Evolutionary conservation across 2,888 invertebrate genomes (phyloP).

Genomic region (Pycnomerus fuliginosus): DNA sequence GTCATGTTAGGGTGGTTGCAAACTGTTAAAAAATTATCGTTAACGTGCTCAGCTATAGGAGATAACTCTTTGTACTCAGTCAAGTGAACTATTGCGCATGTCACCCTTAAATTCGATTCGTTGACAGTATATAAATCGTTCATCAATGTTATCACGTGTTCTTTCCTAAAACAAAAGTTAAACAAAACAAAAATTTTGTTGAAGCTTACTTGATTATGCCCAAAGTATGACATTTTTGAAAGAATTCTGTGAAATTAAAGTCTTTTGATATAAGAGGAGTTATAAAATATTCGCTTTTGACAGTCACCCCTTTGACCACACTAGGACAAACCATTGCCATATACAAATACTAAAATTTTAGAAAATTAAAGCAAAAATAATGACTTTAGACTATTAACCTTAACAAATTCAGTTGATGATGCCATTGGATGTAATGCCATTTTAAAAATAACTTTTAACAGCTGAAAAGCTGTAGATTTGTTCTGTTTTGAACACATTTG

Average conservation of each 20-base stretch:
- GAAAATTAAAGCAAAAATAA: conserved; percentile 5
- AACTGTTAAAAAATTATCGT: conserved; percentile 12
- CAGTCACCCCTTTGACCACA: conserved; percentile 10
- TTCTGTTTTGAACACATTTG: conserved; percentile 4
- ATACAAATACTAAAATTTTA: conserved; percentile 13
- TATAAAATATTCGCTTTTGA: conserved; percentile 9
- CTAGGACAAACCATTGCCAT: conserved; percentile 13
- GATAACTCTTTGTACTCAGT: conserved; percentile 18
- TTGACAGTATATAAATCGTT: conserved; percentile 4
- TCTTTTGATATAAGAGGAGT: conserved; percentile 12
- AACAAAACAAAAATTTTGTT: background rate
- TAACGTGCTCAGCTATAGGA: conserved; percentile 12
- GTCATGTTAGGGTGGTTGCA: conserved; percentile 14
- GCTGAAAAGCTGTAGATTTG: conserved; percentile 5
- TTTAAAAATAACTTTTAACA: conserved; percentile 21
- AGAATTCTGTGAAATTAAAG: conserved; percentile 21
- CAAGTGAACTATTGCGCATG: conserved; percentile 11
- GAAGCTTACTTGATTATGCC: conserved; percentile 14
- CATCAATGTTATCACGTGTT: conserved; percentile 12
- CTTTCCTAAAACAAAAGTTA: conserved; percentile 7
- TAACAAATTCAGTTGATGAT: conserved; percentile 21
- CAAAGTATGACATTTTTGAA: conserved; percentile 19
- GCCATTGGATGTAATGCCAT: conserved; percentile 24
- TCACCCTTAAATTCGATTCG: conserved; percentile 14
- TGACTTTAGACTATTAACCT: conserved; percentile 7